Conservation (phyloP, 2,888 invertebrate species). For the Limnephilus lunatus region DNA sequence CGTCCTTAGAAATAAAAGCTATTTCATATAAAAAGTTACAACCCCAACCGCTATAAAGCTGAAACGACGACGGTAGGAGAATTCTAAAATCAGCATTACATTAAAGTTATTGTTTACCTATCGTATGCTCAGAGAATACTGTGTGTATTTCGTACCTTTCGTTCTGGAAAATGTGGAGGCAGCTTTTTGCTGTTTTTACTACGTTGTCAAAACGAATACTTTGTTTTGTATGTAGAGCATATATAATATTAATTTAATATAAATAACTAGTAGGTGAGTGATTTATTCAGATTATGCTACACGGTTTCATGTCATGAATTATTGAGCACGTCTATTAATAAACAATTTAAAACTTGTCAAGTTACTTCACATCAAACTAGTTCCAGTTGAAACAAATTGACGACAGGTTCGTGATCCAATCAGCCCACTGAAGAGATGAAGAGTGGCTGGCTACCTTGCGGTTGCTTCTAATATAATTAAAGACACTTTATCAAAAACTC, state of each 20-base stretch:
- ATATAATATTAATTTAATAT: neutral
- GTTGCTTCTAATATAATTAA: neutral
- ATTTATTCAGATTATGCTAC: neutral
- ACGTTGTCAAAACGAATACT: neutral
- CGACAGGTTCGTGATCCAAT: slow-evolving; percentile 17
- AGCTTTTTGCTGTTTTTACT: neutral
- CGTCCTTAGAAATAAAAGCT: slow-evolving; percentile 57
- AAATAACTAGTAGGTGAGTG: neutral
- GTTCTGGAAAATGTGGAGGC: neutral
- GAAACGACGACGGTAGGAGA: slow-evolving; percentile 53
- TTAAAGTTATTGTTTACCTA: slow-evolving; percentile 18
- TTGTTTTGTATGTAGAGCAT: neutral
- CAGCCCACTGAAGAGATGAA: neutral
- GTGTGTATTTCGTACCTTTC: neutral
- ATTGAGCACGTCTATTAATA: neutral
- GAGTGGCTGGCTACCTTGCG: neutral
- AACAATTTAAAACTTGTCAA: neutral
- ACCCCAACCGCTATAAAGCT: slow-evolving; percentile 51
- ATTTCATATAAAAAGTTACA: slow-evolving; percentile 58
- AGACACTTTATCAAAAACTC: neutral
- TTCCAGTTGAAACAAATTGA: slow-evolving; percentile 11
- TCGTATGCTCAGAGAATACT: neutral
- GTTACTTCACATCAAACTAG: slow-evolving; percentile 13
- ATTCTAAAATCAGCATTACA: slow-evolving; percentile 47
- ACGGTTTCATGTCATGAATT: neutral